Percentiles rank a stretch among this genome's conserved stretches.
Evolutionary conservation across 2,888 invertebrate genomes (phyloP).

Genomic region (Limenitis arthemis): DNA sequence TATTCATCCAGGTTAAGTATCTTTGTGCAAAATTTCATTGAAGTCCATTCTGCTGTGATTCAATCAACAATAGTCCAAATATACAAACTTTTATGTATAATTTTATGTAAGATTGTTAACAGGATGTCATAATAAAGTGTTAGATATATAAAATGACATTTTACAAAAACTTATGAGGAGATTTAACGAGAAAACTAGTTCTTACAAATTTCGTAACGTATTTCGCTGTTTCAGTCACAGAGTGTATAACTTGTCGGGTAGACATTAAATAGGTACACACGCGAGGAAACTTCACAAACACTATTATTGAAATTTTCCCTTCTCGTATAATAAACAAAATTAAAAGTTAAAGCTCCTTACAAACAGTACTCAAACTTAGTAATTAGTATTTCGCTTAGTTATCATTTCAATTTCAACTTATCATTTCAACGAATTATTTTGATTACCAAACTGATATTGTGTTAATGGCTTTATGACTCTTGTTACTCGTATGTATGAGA

Average conservation of each 20-base stretch:
- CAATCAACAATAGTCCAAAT: neutral
- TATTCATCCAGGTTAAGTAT: too few species aligned
- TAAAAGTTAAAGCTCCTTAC: conserved; percentile 21
- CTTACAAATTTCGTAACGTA: conserved; percentile 10
- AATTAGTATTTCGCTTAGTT: conserved; percentile 8
- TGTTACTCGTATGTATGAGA: too few species aligned
- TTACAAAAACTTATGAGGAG: conserved; percentile 12
- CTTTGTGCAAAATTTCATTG: too few species aligned
- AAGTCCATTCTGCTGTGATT: too few species aligned
- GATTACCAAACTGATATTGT: too few species aligned
- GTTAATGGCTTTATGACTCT: too few species aligned
- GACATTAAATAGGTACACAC: conserved; percentile 26
- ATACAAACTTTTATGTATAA: too few species aligned
- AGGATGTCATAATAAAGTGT: too few species aligned
- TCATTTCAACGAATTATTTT: too few species aligned
- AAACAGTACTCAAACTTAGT: conserved; percentile 15
- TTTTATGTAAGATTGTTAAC: too few species aligned
- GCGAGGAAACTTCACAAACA: conserved; percentile 21
- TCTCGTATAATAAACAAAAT: conserved; percentile 24
- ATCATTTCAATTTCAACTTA: neutral
- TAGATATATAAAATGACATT: neutral
- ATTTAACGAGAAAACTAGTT: conserved; percentile 9
- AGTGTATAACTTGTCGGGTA: conserved; percentile 19
- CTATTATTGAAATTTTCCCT: conserved; percentile 25
- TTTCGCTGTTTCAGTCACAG: conserved; percentile 7